Conservation (phyloP, 1,140 invertebrate species). For the Drosophila eugracilis region DNA sequence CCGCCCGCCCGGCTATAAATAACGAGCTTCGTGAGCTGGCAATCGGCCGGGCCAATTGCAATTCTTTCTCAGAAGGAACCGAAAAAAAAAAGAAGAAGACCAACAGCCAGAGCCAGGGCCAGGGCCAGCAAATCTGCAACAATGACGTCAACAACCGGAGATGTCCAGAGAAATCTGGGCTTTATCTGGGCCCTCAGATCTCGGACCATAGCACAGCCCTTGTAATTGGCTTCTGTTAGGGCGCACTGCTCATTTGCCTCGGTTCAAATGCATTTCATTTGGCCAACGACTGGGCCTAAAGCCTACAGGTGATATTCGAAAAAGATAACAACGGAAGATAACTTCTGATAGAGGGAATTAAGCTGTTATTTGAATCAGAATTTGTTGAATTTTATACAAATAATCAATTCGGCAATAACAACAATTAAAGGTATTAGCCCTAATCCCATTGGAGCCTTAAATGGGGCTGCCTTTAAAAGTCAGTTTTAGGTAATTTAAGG, state of each 20-base stretch:
- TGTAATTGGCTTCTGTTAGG: slow-evolving; percentile 45
- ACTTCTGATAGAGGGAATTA: too few relatives aligned
- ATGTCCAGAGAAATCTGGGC: slow-evolving; percentile 10
- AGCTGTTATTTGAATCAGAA: neutral
- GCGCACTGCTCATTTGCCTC: neutral
- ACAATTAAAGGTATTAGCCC: too few relatives aligned
- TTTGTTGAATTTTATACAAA: too few relatives aligned
- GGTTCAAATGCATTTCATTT: slow-evolving; percentile 58
- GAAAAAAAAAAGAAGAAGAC: neutral
- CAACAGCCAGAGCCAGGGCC: too few relatives aligned
- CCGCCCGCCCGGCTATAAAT: slow-evolving; percentile 45
- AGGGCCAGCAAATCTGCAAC: slow-evolving; percentile 2
- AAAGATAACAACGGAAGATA: neutral
- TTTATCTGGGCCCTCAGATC: slow-evolving; percentile 27
- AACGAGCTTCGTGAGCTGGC: slow-evolving; percentile 53
- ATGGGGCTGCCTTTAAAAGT: too few relatives aligned
- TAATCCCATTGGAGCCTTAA: too few relatives aligned
- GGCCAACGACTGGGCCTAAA: neutral
- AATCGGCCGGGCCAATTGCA: slow-evolving; percentile 26
- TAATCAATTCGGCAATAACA: too few relatives aligned
- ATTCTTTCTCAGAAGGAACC: slow-evolving; percentile 8
- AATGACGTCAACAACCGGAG: slow-evolving; percentile 37
- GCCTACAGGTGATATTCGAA: too few relatives aligned
- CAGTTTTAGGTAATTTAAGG: neutral
- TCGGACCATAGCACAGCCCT: slow-evolving; percentile 2